Percentiles rank a stretch among this genome's conserved stretches.
phyloP scores from a whole-genome alignment of 1,140 invertebrate species.

The Maconellicoccus hirsutus region DNA sequence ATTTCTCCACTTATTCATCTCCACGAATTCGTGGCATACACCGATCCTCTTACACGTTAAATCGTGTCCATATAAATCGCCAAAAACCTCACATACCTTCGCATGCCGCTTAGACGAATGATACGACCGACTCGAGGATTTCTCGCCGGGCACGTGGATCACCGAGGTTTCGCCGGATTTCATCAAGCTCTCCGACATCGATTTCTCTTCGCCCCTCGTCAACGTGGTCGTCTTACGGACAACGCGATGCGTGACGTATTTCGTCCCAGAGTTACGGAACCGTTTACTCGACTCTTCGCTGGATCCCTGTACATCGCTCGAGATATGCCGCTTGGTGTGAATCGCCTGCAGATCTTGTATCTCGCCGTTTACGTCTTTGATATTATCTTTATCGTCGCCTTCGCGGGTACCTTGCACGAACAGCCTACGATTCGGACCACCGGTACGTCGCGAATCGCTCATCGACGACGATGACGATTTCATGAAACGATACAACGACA shows the following conservation, averaged over 20 bases:
- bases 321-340: constrained; percentile 65
- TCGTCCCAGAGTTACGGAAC: constrained; percentile 57
- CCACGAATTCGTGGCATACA: no score
- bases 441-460: constrained; percentile 24
- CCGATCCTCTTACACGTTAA: no score
- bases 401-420: constrained; percentile 68
- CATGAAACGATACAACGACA: constrained; percentile 59
- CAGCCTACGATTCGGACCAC: constrained; percentile 40
- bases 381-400: constrained; percentile 43
- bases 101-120: constrained; percentile 35
- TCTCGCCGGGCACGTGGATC: constrained; percentile 38
- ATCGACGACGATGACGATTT: constrained; percentile 42
- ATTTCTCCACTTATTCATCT: no score
- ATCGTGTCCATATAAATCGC: no score
- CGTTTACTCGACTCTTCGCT: constrained; percentile 68
- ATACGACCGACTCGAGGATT: constrained; percentile 16
- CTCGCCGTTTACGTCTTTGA: constrained; percentile 35
- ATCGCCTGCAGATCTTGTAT: constrained; percentile 53
- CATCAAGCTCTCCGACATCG: constrained; percentile 55
- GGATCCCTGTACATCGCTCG: constrained; percentile 70
- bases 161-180: constrained; percentile 38
- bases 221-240: constrained; percentile 81
- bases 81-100: constrained; percentile 38
- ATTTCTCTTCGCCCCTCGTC: constrained; percentile 71
- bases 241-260: constrained; percentile 72